Conservation (phyloP, 2,113 vertebrate species). For the Pterocles orientalis region DNA sequence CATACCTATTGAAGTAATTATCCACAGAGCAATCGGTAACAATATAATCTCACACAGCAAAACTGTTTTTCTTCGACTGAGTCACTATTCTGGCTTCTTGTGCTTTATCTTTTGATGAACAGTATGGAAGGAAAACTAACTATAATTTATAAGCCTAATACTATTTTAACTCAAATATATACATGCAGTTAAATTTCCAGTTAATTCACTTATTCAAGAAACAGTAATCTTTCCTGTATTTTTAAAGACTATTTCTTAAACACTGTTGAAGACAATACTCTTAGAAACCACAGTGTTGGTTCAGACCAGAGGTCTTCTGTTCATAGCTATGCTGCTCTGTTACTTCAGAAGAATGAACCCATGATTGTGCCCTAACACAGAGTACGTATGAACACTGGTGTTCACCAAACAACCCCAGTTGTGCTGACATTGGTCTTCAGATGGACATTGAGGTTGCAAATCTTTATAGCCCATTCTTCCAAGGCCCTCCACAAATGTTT, state of each 20-base stretch:
- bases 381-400: background rate
- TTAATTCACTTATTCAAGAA: background rate
- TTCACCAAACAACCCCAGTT: background rate
- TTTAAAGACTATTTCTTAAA: background rate
- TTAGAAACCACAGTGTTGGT: background rate
- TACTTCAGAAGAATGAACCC: background rate
- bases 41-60: background rate
- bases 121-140: background rate
- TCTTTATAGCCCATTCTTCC: background rate
- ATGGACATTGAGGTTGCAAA: background rate
- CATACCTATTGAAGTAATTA: background rate
- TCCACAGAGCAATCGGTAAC: background rate
- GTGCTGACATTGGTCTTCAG: background rate
- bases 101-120: background rate
- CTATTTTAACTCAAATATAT: background rate
- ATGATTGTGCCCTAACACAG: background rate
- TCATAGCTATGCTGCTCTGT: background rate
- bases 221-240: background rate
- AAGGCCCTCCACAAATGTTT: background rate
- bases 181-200: background rate
- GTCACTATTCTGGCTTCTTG: background rate
- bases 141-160: background rate
- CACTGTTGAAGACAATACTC: background rate
- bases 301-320: background rate
- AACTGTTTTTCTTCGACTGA: background rate